Percentiles rank a stretch among this genome's conserved stretches.
These are phyloP conservation scores for Margaritifera margaritifera DNA, from an alignment of 2,888 invertebrate species.

Conservation along the genomic window DNA sequence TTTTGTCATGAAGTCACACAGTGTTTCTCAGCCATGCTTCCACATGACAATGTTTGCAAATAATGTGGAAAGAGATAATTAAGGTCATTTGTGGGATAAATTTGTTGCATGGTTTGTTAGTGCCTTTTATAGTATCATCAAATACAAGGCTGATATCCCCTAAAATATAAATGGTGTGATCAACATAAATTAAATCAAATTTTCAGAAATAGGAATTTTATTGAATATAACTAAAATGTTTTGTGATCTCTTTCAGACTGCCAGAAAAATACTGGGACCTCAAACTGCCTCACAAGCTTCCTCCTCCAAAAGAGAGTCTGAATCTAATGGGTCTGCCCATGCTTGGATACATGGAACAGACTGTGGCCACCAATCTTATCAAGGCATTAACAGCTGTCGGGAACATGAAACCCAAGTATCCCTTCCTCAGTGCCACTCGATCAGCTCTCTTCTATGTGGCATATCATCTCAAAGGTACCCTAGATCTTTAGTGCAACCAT, in stretches of 20 bases:
- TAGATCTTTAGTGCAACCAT: neutral
- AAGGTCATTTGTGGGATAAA: no score
- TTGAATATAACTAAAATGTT: no score
- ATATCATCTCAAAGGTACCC: conserved; percentile 72
- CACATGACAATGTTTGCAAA: no score
- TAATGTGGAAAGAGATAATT: no score
- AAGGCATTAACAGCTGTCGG: conserved; percentile 71
- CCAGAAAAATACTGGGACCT: conserved; percentile 71
- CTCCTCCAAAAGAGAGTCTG: conserved; percentile 67
- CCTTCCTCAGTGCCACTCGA: conserved; percentile 68
- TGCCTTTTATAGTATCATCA: no score
- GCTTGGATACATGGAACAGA: conserved; percentile 73
- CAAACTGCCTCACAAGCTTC: conserved; percentile 71
- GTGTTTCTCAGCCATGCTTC: no score
- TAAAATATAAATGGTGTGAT: no score
- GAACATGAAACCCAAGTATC: conserved; percentile 72
- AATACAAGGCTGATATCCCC: no score
- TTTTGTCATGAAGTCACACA: no score
- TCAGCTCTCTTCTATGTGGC: conserved; percentile 72
- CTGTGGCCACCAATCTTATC: conserved; percentile 66
- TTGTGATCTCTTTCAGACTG: conserved; percentile 45
- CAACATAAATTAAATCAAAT: no score
- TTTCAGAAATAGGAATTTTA: no score
- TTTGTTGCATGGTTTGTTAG: no score
- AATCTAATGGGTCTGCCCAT: conserved; percentile 67